Evolutionary conservation across 2,888 invertebrate species (phyloP), one percentile per base, ranked within the genome.

Genomic region (Thyatira batis): DNA sequence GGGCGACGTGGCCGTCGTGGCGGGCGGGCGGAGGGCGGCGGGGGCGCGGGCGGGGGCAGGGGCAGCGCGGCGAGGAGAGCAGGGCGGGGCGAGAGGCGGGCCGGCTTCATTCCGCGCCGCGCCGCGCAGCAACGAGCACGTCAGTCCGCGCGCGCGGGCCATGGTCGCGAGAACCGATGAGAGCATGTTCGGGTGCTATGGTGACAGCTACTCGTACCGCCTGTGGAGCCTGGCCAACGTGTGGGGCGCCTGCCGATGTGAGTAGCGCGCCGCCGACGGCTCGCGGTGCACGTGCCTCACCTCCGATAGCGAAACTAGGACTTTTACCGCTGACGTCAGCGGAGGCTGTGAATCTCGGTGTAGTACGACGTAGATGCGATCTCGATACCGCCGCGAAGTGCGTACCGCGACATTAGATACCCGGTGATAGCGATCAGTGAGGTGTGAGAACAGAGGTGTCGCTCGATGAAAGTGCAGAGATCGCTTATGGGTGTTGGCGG

Each of bases 131-230:
- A 63, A 69, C 72, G 65, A 78, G 79, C 85, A 87, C 89, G 88
- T 82, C 67, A 61, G 80, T 77, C 84, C 84, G 85, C 85, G 87
- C 89, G 91, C 89, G 92, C 94, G 94, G 95, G 95, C 94, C 94
- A 95, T 94, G 94, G 95, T 95, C 95, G 95, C 95, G 94, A 95
- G 95, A 94, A 94, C 94, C 92, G 93, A 94, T 93, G 95, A 93
- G 92, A 94, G 93, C 93, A 95, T 94, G 95, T 94, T 94, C 93
- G 94, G 94, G 85, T 94, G 94, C 92, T 94, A 94, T 93, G 91
- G 91, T 89, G 95, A 95, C 92, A 95, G 94, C 93, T 95, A 95
- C 92, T 95, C 95, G 87, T 95, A 95, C 92, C 93, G 95, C 87
- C 94, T 95, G 88, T 95, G 95, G 95, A 95, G 94, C 93, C 92